phyloP scores from a whole-genome alignment of 2,113 vertebrate species.

The Ceyx margarethae region DNA sequence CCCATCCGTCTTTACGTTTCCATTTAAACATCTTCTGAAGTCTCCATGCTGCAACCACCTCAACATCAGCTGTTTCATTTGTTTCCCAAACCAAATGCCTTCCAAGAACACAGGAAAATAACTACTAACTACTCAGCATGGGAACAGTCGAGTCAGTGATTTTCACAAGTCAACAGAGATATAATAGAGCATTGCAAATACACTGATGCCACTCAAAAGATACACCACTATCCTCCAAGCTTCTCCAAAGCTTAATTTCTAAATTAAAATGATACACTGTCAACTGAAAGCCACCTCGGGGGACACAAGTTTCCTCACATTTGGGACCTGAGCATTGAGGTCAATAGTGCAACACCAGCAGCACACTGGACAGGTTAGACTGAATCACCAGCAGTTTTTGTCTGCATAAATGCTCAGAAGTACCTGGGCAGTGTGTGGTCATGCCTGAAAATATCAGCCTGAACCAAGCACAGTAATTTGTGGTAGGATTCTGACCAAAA shows the following conservation, averaged over 20 bases:
- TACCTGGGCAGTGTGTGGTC: accelerated
- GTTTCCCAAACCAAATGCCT: not conserved
- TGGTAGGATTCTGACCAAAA: not conserved
- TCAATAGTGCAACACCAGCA: too few species aligned
- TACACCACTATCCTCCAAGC: not conserved
- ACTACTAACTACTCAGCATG: not conserved
- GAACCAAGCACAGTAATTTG: not conserved
- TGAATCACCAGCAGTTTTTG: accelerated
- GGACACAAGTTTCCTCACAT: not conserved
- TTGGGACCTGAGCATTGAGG: not conserved
- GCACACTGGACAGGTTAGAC: not conserved
- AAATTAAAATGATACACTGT: not conserved
- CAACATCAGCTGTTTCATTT: not conserved
- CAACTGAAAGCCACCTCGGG: not conserved
- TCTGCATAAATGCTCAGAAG: not conserved
- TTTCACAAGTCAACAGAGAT: not conserved
- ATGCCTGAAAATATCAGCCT: not conserved
- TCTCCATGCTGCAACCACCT: not conserved
- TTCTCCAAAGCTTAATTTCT: not conserved
- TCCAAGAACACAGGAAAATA: not conserved
- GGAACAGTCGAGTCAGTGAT: not conserved
- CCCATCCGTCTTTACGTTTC: not conserved
- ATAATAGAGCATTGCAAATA: not conserved
- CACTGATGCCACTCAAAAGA: not conserved
- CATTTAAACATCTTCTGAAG: not conserved